These are phyloP conservation scores for Colistium nudipinnis DNA, from an alignment of 2,113 vertebrate genomes.

Conservation along the genomic window DNA sequence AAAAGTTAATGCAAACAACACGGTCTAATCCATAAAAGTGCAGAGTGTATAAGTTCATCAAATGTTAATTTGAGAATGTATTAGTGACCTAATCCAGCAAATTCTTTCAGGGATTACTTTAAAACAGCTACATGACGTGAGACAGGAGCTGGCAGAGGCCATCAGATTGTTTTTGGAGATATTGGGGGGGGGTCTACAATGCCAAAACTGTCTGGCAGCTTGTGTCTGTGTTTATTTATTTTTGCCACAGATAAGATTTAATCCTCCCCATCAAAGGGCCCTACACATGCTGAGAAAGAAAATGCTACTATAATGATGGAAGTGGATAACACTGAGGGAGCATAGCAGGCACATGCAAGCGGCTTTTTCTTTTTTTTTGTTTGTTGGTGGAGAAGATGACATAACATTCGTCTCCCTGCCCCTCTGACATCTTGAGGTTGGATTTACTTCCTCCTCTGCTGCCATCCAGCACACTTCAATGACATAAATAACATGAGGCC, in stretches of 20 bases:
- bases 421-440: background rate
- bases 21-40: background rate
- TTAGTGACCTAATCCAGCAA: background rate
- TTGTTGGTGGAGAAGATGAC: conserved; percentile 15
- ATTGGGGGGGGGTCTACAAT: too few relatives aligned
- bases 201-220: too few relatives aligned
- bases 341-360: conserved; percentile 3
- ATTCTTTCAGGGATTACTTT: background rate
- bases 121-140: background rate
- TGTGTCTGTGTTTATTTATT: background rate
- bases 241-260: background rate
- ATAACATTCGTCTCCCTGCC: conserved; percentile 18
- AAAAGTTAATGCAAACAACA: conserved; percentile 37
- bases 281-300: conserved; percentile 30
- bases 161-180: background rate
- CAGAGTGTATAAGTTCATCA: background rate
- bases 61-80: conserved; percentile 17
- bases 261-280: background rate
- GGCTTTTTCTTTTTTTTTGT: background rate
- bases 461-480: conserved; percentile 16
- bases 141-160: background rate
- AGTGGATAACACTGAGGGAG: background rate
- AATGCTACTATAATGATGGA: conserved; percentile 5
- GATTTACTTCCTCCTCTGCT: conserved; percentile 26
- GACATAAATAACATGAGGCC: conserved; percentile 17